Evolutionary conservation across 2,888 invertebrate species (phyloP).

Genomic region (Drosophila neonasuta): DNA sequence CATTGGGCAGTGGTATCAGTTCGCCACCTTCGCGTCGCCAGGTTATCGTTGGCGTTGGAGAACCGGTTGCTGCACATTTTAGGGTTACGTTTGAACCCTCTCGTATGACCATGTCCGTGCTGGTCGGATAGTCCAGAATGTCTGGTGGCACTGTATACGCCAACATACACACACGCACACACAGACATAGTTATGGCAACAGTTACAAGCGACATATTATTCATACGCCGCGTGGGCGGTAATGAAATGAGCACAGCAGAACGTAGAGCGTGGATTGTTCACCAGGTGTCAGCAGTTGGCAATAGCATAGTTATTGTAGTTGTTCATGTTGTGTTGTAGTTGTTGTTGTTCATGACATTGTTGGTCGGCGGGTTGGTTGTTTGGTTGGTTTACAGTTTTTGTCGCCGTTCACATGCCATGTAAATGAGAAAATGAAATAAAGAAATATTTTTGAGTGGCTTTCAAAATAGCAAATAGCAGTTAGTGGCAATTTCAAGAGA

Average conservation of each 20-base stretch:
- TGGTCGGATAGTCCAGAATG: conserved; percentile 91
- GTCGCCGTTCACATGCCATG: conserved; percentile 27
- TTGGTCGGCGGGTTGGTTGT: conserved; percentile 39
- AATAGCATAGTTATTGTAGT: conserved; percentile 20
- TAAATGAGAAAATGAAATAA: conserved; percentile 41
- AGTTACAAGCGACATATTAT: conserved; percentile 65
- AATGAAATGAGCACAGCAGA: conserved; percentile 25
- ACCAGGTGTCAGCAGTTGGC: conserved; percentile 56
- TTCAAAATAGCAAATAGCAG: conserved; percentile 16
- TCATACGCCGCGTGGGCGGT: conserved; percentile 67
- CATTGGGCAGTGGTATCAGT: conserved; percentile 87
- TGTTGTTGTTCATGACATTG: conserved; percentile 42
- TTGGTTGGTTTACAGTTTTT: conserved; percentile 40
- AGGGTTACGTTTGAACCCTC: conserved; percentile 94
- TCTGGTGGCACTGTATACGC: conserved; percentile 89
- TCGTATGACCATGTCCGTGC: conserved; percentile 92
- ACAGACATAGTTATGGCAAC: conserved; percentile 45
- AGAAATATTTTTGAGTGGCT: conserved; percentile 36
- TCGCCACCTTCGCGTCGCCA: conserved; percentile 93
- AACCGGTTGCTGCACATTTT: conserved; percentile 93
- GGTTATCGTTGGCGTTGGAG: conserved; percentile 92
- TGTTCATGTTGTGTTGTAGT: conserved; percentile 33
- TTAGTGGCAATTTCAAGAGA: neutral
- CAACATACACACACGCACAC: conserved; percentile 11
- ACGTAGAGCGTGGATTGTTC: conserved; percentile 44